Evolutionary conservation across 92 coral and sea anemone genomes (phyloP).

Genomic region (Palythoa caribaeorum): DNA sequence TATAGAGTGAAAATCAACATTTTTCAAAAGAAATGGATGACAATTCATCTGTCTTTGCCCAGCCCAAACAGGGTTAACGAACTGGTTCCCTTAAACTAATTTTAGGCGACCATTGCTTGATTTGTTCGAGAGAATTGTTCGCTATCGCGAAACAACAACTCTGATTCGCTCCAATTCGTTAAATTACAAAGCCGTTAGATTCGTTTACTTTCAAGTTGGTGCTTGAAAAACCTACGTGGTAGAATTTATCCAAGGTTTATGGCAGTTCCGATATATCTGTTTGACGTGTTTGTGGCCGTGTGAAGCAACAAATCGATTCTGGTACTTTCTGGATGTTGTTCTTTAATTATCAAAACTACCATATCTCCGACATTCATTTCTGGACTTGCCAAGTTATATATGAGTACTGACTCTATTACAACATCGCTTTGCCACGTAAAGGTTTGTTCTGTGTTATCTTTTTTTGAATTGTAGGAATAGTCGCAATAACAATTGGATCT

Average conservation of each 20-base stretch:
- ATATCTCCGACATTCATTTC: not conserved
- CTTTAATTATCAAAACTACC: not conserved
- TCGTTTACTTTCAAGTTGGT: not conserved
- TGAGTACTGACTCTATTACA: not conserved
- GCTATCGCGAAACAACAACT: constrained; percentile 1
- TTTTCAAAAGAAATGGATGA: not conserved
- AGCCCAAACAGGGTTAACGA: constrained; percentile 20
- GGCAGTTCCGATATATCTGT: not conserved
- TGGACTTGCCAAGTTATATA: constrained; percentile 8
- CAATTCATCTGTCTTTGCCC: not conserved
- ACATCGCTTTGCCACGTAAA: not conserved
- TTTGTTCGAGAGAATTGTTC: not conserved
- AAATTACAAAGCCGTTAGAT: not conserved
- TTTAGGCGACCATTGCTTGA: not conserved
- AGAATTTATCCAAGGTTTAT: not conserved
- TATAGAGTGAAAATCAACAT: constrained; percentile 9
- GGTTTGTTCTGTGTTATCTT: constrained; percentile 25
- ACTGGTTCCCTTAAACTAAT: not conserved
- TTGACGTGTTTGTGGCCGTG: constrained; percentile 9
- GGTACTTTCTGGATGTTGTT: constrained; percentile 31
- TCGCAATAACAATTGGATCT: not conserved
- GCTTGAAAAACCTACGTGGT: not conserved
- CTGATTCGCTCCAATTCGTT: constrained; percentile 23
- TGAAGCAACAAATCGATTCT: constrained; percentile 9
- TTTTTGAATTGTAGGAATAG: not conserved